These are phyloP conservation scores for Phyto melanocephala DNA, from an alignment of 2,888 invertebrate species.

Conservation along the genomic window DNA sequence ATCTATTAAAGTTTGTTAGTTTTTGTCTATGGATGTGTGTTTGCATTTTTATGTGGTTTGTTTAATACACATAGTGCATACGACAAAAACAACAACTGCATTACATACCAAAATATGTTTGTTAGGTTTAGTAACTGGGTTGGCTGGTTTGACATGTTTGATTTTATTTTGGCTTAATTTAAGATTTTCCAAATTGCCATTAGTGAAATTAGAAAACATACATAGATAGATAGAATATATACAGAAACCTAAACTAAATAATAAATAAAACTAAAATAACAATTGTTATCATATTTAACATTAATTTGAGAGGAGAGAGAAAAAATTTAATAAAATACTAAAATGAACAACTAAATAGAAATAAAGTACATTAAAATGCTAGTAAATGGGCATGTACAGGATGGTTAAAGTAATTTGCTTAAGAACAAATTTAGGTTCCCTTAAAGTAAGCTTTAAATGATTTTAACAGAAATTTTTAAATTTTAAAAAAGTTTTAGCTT, in stretches of 20 bases:
- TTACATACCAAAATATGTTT: conserved; percentile 24
- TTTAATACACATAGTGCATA: conserved; percentile 24
- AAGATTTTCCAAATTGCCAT: conserved; percentile 49
- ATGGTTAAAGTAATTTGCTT: background rate
- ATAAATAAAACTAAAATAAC: conserved; percentile 39
- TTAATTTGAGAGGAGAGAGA: conserved; percentile 36
- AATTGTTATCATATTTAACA: conserved; percentile 52
- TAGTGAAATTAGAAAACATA: conserved; percentile 48
- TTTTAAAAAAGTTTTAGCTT: too few species aligned
- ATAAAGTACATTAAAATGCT: conserved; percentile 25
- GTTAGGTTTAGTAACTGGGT: conserved; percentile 49
- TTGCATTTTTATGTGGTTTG: conserved; percentile 19
- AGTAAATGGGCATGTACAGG: background rate
- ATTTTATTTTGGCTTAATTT: conserved; percentile 50
- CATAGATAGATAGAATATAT: background rate
- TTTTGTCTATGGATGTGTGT: background rate
- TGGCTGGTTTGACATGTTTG: conserved; percentile 49
- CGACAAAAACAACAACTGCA: background rate
- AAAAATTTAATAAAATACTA: background rate
- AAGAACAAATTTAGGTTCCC: background rate
- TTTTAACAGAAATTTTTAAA: background rate
- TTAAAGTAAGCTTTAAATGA: background rate
- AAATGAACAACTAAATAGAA: background rate
- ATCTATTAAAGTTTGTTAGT: conserved; percentile 17
- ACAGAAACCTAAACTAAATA: conserved; percentile 32